Evolutionary conservation across 2,888 invertebrate species (phyloP).

Genomic region (Hipparchia semele): DNA sequence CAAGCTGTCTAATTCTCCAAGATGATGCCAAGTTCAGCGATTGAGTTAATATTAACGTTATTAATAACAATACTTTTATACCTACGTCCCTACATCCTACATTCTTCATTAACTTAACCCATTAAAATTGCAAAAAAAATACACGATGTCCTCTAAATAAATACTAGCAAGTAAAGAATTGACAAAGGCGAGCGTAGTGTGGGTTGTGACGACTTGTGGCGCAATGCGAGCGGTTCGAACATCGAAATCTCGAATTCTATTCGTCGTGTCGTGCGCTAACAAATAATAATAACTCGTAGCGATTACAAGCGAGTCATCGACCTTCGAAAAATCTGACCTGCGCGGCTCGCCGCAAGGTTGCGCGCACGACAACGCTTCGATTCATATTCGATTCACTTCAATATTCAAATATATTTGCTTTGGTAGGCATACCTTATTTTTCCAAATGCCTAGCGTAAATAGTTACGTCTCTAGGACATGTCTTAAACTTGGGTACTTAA

Average conservation of each 20-base stretch:
- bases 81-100: too few species aligned
- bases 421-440: slow-evolving; percentile 8
- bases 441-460: background rate
- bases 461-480: background rate
- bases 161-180: too few species aligned
- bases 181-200: too few species aligned
- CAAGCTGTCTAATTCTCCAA: too few species aligned
- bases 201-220: background rate
- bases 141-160: too few species aligned
- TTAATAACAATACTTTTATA: too few species aligned
- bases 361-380: slow-evolving; percentile 50
- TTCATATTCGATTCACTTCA: slow-evolving; percentile 4
- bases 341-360: slow-evolving; percentile 76
- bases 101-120: too few species aligned
- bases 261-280: slow-evolving; percentile 58
- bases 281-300: slow-evolving; percentile 74
- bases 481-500: too few species aligned
- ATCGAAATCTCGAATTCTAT: slow-evolving; percentile 47
- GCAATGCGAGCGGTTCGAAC: slow-evolving; percentile 34
- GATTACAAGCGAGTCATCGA: slow-evolving; percentile 79
- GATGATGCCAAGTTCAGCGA: too few species aligned
- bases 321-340: slow-evolving; percentile 83
- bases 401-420: slow-evolving; percentile 21
- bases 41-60: too few species aligned
- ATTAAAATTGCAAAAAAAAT: too few species aligned